Percentiles rank a stretch among this genome's conserved stretches.
Conservation (phyloP, 2,888 invertebrate genomes). For the Rapana venosa region DNA sequence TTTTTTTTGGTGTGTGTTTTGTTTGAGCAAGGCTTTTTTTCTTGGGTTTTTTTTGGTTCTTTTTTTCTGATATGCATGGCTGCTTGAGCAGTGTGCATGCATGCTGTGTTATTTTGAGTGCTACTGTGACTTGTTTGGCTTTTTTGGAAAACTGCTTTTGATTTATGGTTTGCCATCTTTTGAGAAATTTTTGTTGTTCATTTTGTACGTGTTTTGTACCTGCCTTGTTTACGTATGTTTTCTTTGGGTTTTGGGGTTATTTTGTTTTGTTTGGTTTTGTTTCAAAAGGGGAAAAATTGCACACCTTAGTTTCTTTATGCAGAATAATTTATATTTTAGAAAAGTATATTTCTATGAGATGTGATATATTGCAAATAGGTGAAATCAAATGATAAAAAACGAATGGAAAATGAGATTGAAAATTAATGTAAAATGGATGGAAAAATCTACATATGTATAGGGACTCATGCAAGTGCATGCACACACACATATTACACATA, state of each 20-base stretch:
- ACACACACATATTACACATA: not conserved
- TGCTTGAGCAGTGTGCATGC: no score
- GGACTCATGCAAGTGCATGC: no score
- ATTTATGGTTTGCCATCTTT: no score
- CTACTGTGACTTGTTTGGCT: no score
- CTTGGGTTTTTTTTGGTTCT: not conserved
- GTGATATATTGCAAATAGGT: no score
- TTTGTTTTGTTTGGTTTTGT: constrained; percentile 6
- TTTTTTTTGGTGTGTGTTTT: not conserved
- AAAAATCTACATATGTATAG: not conserved
- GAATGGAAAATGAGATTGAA: not conserved
- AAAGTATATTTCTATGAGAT: not conserved
- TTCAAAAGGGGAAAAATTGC: no score
- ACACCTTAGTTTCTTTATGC: no score
- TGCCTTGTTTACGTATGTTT: not conserved
- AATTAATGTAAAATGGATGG: not conserved
- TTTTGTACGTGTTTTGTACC: no score
- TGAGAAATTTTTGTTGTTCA: no score
- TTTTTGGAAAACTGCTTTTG: no score
- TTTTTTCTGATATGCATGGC: not conserved
- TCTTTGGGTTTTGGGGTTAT: not conserved
- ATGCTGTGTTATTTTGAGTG: no score
- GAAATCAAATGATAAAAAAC: not conserved
- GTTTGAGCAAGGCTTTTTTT: not conserved
- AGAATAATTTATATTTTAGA: no score